These are phyloP conservation scores for Andrena trimmerana DNA, from an alignment of 2,888 invertebrate genomes.

Conservation along the genomic window DNA sequence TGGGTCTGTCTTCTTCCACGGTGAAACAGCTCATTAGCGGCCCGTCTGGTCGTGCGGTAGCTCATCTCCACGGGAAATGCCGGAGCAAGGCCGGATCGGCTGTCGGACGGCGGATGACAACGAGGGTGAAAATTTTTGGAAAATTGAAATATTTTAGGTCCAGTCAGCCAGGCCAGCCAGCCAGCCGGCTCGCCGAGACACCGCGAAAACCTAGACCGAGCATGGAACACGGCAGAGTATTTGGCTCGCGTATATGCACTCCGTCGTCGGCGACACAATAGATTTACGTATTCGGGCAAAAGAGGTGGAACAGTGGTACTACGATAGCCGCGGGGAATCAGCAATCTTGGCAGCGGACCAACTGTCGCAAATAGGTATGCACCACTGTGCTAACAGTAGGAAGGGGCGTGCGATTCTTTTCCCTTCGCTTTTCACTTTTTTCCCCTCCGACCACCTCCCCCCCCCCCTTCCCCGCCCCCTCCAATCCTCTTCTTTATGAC, in stretches of 20 bases:
- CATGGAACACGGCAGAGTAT: conserved; percentile 67
- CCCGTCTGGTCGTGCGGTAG: conserved; percentile 27
- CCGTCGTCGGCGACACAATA: conserved; percentile 79
- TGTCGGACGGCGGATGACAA: conserved; percentile 40
- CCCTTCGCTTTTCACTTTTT: conserved; percentile 39
- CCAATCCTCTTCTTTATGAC: conserved; percentile 23
- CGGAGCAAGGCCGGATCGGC: conserved; percentile 54
- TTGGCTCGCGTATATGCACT: conserved; percentile 75
- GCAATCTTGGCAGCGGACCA: conserved; percentile 83
- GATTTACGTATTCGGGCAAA: conserved; percentile 83
- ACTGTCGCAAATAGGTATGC: conserved; percentile 82
- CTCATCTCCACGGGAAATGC: conserved; percentile 52
- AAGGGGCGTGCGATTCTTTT: conserved; percentile 69
- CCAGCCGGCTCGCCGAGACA: conserved; percentile 46
- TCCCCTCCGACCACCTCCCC: not conserved
- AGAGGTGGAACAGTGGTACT: conserved; percentile 79
- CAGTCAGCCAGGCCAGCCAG: conserved; percentile 30
- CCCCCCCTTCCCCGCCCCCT: no score
- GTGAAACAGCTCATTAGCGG: conserved; percentile 55
- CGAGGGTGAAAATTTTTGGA: conserved; percentile 68
- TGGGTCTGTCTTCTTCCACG: conserved; percentile 19
- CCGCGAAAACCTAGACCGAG: conserved; percentile 51
- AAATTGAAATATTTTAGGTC: conserved; percentile 76
- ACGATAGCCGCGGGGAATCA: conserved; percentile 79
- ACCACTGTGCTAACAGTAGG: conserved; percentile 76